These are phyloP conservation scores for Rhogogaster chlorosoma DNA, from an alignment of 2,888 invertebrate genomes.

Conservation along the genomic window DNA sequence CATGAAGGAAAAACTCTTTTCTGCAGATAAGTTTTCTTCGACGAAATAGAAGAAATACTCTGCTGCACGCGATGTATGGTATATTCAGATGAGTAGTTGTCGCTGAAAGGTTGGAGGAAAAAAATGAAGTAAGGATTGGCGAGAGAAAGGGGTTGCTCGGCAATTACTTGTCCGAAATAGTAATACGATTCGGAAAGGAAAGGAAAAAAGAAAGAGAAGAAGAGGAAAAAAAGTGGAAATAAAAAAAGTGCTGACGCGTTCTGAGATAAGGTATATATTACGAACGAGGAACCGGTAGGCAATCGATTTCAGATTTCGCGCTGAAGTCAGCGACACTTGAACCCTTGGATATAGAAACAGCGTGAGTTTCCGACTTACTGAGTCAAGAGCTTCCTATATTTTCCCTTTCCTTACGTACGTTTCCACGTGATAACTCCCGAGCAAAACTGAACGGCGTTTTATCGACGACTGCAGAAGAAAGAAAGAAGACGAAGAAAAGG, in stretches of 20 bases:
- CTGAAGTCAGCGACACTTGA: slow-evolving; percentile 51
- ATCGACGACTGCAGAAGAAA: background rate
- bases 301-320: slow-evolving; percentile 48
- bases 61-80: background rate
- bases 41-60: background rate
- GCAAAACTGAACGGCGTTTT: slow-evolving; percentile 36
- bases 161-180: slow-evolving; percentile 28
- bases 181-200: background rate
- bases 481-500: background rate
- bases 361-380: slow-evolving; percentile 46
- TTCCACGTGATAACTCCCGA: slow-evolving; percentile 47
- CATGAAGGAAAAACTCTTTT: background rate
- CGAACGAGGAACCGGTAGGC: slow-evolving; percentile 22
- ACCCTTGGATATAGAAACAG: slow-evolving; percentile 47
- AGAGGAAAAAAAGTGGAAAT: background rate
- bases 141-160: background rate
- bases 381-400: slow-evolving; percentile 49
- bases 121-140: background rate
- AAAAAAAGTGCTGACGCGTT: slow-evolving; percentile 46
- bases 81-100: background rate
- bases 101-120: background rate
- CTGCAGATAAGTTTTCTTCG: background rate
- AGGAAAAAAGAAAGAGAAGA: background rate
- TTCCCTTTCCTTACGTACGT: slow-evolving; percentile 37
- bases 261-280: slow-evolving; percentile 34